Evolutionary conservation across 2,113 vertebrate species (phyloP).

Genomic region (Dicentrarchus labrax): DNA sequence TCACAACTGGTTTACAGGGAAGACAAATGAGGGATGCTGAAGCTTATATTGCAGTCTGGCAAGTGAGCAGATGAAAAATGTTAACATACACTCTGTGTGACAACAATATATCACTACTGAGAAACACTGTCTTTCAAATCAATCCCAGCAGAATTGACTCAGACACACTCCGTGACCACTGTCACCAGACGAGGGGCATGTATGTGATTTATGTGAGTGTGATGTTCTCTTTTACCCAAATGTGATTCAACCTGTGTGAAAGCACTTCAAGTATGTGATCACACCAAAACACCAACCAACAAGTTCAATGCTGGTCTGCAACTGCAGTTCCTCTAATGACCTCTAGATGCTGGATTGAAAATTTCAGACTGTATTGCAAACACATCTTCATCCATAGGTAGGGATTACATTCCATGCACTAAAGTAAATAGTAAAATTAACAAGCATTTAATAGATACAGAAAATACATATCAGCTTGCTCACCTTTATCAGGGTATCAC

Average conservation of each 20-base stretch:
- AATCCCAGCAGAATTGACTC: background rate
- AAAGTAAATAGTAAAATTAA: too few species aligned
- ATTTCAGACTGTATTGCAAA: background rate
- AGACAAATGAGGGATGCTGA: slow-evolving; percentile 27
- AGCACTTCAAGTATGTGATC: background rate
- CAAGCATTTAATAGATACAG: background rate
- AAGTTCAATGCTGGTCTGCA: background rate
- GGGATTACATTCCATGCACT: background rate
- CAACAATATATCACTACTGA: slow-evolving; percentile 18
- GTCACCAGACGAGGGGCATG: background rate
- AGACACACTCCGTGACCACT: background rate
- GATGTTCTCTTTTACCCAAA: background rate
- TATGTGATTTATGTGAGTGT: background rate
- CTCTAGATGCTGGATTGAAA: background rate
- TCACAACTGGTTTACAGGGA: slow-evolving; percentile 7
- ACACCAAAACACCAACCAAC: background rate
- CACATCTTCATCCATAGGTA: background rate
- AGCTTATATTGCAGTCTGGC: slow-evolving; percentile 6
- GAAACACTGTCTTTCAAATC: slow-evolving; percentile 10
- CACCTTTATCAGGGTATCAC: background rate
- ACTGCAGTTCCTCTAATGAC: background rate
- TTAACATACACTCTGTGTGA: slow-evolving; percentile 15
- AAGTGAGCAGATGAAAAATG: slow-evolving; percentile 39
- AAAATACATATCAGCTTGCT: background rate
- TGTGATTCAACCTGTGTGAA: background rate